Evolutionary conservation across 2,888 invertebrate species (phyloP), one percentile per base, ranked within the genome.

Genomic region (Physocephala rufipes): DNA sequence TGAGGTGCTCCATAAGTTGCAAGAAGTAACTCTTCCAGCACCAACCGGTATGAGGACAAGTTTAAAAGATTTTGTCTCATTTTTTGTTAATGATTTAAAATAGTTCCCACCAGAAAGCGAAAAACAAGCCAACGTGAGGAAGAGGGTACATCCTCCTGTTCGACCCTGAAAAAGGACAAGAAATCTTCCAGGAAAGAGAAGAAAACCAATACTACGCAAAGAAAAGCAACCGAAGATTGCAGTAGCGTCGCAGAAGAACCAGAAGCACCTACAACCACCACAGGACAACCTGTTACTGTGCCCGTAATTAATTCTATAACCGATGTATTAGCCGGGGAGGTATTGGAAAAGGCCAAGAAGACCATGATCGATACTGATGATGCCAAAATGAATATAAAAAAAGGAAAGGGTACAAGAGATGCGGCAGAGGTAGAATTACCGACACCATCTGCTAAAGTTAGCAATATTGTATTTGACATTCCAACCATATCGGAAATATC

Each of bases 1-100:
- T 82, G 92, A 94, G 82, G 95, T 95, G 1, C 86, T 95, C 47
- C 93, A 94, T 79, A 95, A 95, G 82, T 86, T 95, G 21, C 94
- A 95, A 80, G 93, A 95, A 84, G 94, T 95, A 15, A 94, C 94
- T 1, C 89, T 94, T 67, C 86, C 89, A 5, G 77, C 84, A 13
- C 62, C 78, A n/a, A 81, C 75, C 73, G 80, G 86, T 86, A 74
- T 78, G 80, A 45, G 2, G 13, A 7, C 4, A 74, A 45, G 67
- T 15, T 28, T 30, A 73, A 59, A 71, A 71, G 66, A 30, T 47
- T 2, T 2, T 15, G 13, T 64, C 67, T 16, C 58, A 73, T 24
- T 28, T 36, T 1, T 47, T 66, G 3, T 36, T 21, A 15, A 36
- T 1, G 7, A 5, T 0, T 13, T n/a, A 3, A 45, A 58, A 49